phyloP scores from a whole-genome alignment of 2,797 vertebrate genomes.

The Melanotaenia boesemani region DNA sequence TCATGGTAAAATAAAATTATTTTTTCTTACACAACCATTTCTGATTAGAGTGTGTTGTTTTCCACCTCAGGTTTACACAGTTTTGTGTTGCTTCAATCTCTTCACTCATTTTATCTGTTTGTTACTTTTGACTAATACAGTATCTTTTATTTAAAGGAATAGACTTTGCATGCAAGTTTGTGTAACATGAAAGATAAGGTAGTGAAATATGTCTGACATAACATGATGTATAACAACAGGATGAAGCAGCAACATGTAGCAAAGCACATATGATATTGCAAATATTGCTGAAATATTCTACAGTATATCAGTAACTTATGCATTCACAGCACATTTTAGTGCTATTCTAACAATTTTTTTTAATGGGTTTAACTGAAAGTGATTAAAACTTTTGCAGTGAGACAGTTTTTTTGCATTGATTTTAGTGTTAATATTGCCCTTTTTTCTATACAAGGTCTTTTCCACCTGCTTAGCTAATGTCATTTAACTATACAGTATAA shows the following conservation, averaged over 20 bases:
- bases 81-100: conserved; percentile 43
- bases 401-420: no score
- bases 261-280: neutral
- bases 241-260: neutral
- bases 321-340: neutral
- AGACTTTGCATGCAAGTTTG: neutral
- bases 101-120: conserved; percentile 44
- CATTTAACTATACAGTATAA: neutral
- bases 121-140: neutral
- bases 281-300: neutral
- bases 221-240: neutral
- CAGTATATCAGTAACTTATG: neutral
- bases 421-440: no score
- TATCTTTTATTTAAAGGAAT: neutral
- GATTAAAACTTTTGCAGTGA: no score
- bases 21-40: conserved; percentile 3
- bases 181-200: neutral
- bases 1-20: neutral
- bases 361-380: no score
- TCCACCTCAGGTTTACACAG: conserved; percentile 27
- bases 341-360: no score
- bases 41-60: conserved; percentile 17
- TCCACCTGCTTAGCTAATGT: no score
- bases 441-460: no score
- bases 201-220: conserved; percentile 1